Percentiles rank a stretch among this genome's conserved stretches.
Evolutionary conservation across 2,888 invertebrate species (phyloP).

Genomic region (Entomobrya proxima): DNA sequence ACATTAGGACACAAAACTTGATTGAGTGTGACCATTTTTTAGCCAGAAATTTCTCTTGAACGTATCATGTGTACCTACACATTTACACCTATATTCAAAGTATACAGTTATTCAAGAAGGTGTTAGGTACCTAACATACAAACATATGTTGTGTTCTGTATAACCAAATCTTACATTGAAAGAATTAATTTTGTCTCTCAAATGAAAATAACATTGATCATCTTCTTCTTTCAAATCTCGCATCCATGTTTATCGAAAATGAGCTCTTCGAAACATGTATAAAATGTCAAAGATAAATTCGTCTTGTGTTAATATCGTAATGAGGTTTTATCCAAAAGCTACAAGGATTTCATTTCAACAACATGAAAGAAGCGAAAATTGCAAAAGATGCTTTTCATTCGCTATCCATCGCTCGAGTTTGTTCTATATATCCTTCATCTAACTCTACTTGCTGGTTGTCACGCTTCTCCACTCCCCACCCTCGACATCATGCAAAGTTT

Average conservation of each 20-base stretch:
- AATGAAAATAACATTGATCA: slow-evolving; percentile 2
- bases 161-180: slow-evolving; percentile 11
- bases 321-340: slow-evolving; percentile 38
- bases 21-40: slow-evolving; percentile 63
- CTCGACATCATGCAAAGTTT: slow-evolving; percentile 60
- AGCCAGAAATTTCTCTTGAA: slow-evolving; percentile 14
- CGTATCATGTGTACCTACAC: not conserved
- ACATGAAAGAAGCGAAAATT: slow-evolving; percentile 8
- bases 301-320: slow-evolving; percentile 29
- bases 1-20: slow-evolving; percentile 61
- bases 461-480: slow-evolving; percentile 59
- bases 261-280: slow-evolving; percentile 14
- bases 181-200: slow-evolving; percentile 25
- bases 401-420: slow-evolving; percentile 29
- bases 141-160: no score
- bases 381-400: slow-evolving; percentile 24
- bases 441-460: slow-evolving; percentile 54
- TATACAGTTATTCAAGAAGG: no score
- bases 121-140: slow-evolving; percentile 2
- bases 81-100: no score
- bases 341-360: slow-evolving; percentile 56
- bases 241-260: not conserved
- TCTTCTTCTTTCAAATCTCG: slow-evolving; percentile 3
- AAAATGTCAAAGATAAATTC: slow-evolving; percentile 25
- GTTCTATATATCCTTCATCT: slow-evolving; percentile 43